Conservation (phyloP, 2,888 invertebrate genomes). For the Eumacrocentrus americanus region DNA sequence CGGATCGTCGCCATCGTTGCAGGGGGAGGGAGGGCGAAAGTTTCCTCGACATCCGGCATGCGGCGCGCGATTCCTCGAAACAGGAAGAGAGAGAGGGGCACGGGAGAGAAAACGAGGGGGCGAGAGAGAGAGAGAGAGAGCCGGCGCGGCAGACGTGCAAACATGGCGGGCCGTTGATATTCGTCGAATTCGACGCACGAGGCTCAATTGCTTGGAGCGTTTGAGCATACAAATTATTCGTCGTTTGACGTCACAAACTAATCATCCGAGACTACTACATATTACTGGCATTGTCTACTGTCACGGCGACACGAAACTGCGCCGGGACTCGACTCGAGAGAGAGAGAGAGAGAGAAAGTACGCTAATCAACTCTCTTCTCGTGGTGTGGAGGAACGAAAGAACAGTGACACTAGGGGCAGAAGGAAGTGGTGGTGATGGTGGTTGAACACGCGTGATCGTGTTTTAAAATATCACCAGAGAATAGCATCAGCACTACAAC, state of each 20-base stretch:
- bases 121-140: conserved; percentile 15
- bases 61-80: background rate
- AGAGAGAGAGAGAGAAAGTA: background rate
- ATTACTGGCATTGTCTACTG: background rate
- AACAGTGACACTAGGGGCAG: conserved; percentile 12
- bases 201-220: conserved; percentile 7
- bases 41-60: conserved; percentile 2
- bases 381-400: background rate
- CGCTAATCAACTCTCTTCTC: too few species aligned
- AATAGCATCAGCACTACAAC: background rate
- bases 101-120: too few species aligned
- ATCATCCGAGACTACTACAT: conserved; percentile 1
- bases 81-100: background rate
- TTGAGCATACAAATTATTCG: conserved; percentile 24
- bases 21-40: background rate
- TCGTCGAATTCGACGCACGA: conserved; percentile 21
- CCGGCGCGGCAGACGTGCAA: conserved; percentile 22
- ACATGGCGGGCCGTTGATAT: conserved; percentile 26
- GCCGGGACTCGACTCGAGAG: too few species aligned
- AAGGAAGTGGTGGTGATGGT: conserved; percentile 8
- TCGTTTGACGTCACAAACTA: conserved; percentile 18
- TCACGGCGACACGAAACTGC: too few species aligned
- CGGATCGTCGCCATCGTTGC: background rate
- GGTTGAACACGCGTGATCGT: conserved; percentile 28
- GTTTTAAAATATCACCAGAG: background rate